Evolutionary conservation across 2,113 vertebrate genomes (phyloP), one percentile per base, ranked within the genome.

Genomic region (Mesocricetus auratus): DNA sequence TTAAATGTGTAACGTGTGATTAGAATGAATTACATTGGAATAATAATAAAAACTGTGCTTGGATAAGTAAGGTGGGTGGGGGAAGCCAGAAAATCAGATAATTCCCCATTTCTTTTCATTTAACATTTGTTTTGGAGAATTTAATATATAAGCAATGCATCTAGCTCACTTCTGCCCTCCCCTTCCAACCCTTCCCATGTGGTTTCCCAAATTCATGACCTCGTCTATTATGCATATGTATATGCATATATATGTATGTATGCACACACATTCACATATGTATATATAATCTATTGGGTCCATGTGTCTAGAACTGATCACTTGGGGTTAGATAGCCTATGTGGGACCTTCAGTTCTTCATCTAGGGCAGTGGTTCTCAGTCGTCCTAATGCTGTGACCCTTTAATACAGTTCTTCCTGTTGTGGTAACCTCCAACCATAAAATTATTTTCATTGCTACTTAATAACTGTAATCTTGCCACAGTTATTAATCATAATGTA

Each of bases 1-100:
- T 74, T 87, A 79, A 94, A 97, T 92, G 90, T 53, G 19, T 90
- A 75, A 36, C 69, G 92, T 68, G 4, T 64, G 33, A 92, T 79
- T 87, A 56, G 85, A 82, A 53, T 11, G 22, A 95, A 86, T 82
- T 86, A 79, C 3, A 82, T 8, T 31, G 45, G 79, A 42, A 24
- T 86, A 69, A 86, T 26, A 62, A 74, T 47, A 86, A 50, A 88
- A 95, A 62, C 71, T 81, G 8, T 90, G 56, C 79, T 86, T 86
- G 21, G 60, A 79, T 58, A 45, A 68, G 33, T 4, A 39, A 31
- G 6, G 7, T 56, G 73, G 42, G 5, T 13, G 5, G n/a, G 15
- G 24, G 24, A 5, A 1, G 19, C n/a, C 47, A 1, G 56, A 33
- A 64, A 60, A 86, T 53, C 3, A 19, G 45, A 78, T 74, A 33